Conservation (phyloP, 2,888 invertebrate species). For the Pollenia amentaria region DNA sequence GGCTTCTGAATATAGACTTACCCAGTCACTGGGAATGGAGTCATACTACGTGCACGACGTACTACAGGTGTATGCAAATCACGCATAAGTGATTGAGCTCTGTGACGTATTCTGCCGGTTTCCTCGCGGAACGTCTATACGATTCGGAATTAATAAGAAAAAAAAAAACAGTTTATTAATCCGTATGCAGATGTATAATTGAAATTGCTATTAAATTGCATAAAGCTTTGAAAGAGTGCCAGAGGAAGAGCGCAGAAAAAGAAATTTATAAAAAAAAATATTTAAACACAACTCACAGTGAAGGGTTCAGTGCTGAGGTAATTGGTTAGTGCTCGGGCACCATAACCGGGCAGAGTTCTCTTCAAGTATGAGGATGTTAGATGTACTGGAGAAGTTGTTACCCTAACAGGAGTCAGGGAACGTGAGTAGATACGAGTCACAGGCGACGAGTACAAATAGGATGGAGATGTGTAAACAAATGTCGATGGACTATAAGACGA, state of each 20-base stretch:
- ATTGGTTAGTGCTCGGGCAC: conserved; percentile 89
- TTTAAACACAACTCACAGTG: conserved; percentile 86
- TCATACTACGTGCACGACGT: conserved; percentile 88
- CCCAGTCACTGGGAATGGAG: conserved; percentile 83
- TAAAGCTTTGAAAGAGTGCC: conserved; percentile 22
- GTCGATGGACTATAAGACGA: conserved; percentile 71
- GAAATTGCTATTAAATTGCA: background rate
- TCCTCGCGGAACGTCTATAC: conserved; percentile 92
- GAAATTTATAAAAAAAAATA: conserved; percentile 17
- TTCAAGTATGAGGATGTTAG: conserved; percentile 89
- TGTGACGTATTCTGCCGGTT: conserved; percentile 91
- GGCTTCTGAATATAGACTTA: conserved; percentile 74
- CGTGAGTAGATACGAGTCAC: conserved; percentile 80
- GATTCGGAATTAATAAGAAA: background rate
- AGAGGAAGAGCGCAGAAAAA: conserved; percentile 37
- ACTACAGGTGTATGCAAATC: conserved; percentile 91
- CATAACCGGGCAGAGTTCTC: conserved; percentile 87
- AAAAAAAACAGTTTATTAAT: conserved; percentile 6
- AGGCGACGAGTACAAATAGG: conserved; percentile 80
- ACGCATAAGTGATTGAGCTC: conserved; percentile 90
- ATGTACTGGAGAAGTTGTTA: conserved; percentile 83
- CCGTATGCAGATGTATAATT: background rate
- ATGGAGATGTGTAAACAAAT: conserved; percentile 79
- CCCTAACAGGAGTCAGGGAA: conserved; percentile 79
- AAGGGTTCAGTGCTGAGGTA: conserved; percentile 91